Conservation (phyloP, 2,888 invertebrate species). For the Erebia epiphron region DNA sequence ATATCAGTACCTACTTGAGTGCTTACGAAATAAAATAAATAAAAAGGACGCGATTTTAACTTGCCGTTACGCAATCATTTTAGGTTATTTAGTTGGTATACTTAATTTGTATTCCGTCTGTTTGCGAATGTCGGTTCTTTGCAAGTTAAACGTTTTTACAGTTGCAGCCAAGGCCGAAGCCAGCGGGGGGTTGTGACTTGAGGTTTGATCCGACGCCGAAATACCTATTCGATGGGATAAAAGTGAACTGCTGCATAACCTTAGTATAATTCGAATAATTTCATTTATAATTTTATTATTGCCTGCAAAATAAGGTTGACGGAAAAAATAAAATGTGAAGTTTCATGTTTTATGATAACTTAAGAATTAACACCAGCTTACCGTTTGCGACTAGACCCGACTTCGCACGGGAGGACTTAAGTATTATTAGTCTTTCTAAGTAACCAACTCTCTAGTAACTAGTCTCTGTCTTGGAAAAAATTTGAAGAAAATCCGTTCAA, state of each 20-base stretch:
- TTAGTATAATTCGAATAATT: not conserved
- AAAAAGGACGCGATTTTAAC: constrained; percentile 29
- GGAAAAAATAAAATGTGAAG: no score
- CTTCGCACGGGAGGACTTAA: no score
- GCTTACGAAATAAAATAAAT: constrained; percentile 37
- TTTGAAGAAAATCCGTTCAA: no score
- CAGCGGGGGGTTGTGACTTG: constrained; percentile 10
- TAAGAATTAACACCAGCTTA: no score
- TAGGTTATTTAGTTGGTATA: constrained; percentile 11
- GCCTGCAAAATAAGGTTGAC: no score
- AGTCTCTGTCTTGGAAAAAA: no score
- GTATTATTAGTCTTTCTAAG: no score
- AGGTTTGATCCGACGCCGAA: constrained; percentile 13
- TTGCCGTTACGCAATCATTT: constrained; percentile 30
- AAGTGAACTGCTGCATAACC: not conserved
- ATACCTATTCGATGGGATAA: not conserved
- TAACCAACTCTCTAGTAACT: no score
- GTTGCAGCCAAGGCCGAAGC: constrained; percentile 10
- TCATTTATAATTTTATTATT: not conserved
- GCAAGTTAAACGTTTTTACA: constrained; percentile 21
- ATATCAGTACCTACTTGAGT: constrained; percentile 42
- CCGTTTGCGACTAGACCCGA: no score
- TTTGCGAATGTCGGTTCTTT: constrained; percentile 8
- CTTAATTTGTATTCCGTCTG: not conserved
- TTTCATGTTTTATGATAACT: no score